Evolutionary conservation across 2,113 vertebrate species (phyloP).

Genomic region (Chamaetylas fuelleborni): DNA sequence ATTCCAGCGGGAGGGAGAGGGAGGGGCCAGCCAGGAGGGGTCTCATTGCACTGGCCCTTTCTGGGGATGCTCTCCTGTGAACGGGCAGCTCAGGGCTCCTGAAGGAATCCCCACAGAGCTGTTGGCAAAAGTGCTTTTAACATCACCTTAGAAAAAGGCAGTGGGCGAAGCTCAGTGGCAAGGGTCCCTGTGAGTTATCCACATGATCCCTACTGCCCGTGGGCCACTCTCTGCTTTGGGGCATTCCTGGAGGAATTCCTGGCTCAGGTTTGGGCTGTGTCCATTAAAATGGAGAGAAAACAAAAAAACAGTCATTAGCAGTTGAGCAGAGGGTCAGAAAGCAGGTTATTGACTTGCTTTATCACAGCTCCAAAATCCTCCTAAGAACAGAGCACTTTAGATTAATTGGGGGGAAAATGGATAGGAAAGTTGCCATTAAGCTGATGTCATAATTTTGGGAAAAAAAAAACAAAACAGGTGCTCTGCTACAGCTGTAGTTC

Average conservation of each 20-base stretch:
- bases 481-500: neutral
- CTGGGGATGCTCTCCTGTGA: neutral
- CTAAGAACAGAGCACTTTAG: neutral
- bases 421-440: constrained; percentile 36
- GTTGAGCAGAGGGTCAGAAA: constrained; percentile 23
- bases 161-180: neutral
- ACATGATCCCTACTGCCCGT: accelerated
- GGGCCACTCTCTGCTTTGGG: neutral
- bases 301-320: neutral
- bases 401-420: constrained; percentile 14
- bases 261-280: neutral
- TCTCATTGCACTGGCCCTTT: accelerated
- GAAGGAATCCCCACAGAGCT: too few species aligned
- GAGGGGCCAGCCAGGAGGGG: neutral
- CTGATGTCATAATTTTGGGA: neutral
- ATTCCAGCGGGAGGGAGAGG: neutral
- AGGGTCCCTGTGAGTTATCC: too few species aligned
- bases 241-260: neutral
- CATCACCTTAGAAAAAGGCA: accelerated
- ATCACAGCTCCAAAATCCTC: neutral
- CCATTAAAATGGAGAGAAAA: neutral
- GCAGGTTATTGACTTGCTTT: constrained; percentile 13
- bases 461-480: neutral
- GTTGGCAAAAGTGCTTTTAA: neutral
- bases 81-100: neutral